Evolutionary conservation across 2,888 invertebrate genomes (phyloP), one percentile per base, ranked within the genome.

Genomic region (Dicroscelio sp.): DNA sequence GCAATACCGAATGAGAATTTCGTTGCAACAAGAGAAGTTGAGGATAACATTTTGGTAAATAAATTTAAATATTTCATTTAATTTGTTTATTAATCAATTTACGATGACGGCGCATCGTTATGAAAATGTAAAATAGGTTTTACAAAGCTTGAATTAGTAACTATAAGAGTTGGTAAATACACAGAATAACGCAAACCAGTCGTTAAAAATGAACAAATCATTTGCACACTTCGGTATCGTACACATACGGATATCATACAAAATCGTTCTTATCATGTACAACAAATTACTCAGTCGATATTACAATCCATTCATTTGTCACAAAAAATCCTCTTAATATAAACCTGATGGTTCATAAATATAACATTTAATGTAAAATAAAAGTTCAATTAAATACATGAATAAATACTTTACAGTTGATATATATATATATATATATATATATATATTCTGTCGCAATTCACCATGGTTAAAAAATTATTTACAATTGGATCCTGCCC

Each of bases 391-490:
- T 90, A 92, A 92, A 94, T 93, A 94, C 93, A 93, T 94, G 91
- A 96, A 96, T 96, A 96, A 96, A 96, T 96, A 96, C 95, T 96
- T 95, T 96, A 95, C 94, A 96, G n/a, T n/a, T n/a, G n/a, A n/a
- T n/a, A n/a, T n/a, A n/a, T n/a, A n/a, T n/a, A n/a, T n/a, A n/a
- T n/a, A n/a, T n/a, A n/a, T n/a, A n/a, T n/a, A n/a, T n/a, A n/a
- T n/a, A 90, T 63, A 43, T 31, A 71, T 60, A 35, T 35, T 82
- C 58, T 31, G 31, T 58, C 60, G 43, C 88, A 85, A 90, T 58
- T 75, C 83, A 63, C 38, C 43, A 58, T 20, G 67, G 80, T 92
- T 60, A 71, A 52, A 58, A 12, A 69, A 73, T 43, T 58, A 80
- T 78, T 79, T 90, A 75, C 55, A 94, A 69, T 96, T 94, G 96